Evolutionary conservation across 2,888 invertebrate species (phyloP).

Genomic region (Pammene fasciana): DNA sequence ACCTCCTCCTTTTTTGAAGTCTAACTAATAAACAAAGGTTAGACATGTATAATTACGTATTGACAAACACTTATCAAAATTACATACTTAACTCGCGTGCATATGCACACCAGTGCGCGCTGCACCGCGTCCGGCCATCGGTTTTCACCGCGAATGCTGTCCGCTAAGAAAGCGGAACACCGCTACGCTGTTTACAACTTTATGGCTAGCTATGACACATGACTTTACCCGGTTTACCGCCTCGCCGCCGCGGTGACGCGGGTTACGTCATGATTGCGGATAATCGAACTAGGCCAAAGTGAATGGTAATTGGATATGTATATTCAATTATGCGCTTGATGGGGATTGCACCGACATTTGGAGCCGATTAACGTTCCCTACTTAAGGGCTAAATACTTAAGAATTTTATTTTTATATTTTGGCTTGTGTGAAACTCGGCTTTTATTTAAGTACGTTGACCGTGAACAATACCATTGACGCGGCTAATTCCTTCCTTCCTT

Average conservation of each 20-base stretch:
- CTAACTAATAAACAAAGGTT: too few relatives aligned
- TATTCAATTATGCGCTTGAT: conserved; percentile 17
- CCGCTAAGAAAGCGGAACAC: conserved; percentile 39
- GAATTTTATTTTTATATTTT: too few relatives aligned
- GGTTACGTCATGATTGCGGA: conserved; percentile 28
- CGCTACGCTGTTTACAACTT: too few relatives aligned
- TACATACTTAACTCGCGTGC: neutral
- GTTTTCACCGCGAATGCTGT: conserved; percentile 25
- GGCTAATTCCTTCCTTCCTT: neutral
- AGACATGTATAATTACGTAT: neutral
- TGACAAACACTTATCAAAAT: neutral
- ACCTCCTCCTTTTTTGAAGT: too few relatives aligned
- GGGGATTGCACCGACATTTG: conserved; percentile 8
- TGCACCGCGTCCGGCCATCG: conserved; percentile 6
- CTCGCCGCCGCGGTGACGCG: neutral
- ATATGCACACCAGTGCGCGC: neutral
- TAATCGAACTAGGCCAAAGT: conserved; percentile 35
- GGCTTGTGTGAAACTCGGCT: neutral
- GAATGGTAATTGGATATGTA: conserved; percentile 25
- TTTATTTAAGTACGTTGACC: neutral
- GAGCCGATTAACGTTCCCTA: neutral
- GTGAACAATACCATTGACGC: neutral
- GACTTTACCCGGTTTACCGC: neutral
- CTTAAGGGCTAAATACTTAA: too few relatives aligned
- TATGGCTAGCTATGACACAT: conserved; percentile 19